Conservation (phyloP, 1,140 invertebrate species). For the Rhagoletis pomonella region DNA sequence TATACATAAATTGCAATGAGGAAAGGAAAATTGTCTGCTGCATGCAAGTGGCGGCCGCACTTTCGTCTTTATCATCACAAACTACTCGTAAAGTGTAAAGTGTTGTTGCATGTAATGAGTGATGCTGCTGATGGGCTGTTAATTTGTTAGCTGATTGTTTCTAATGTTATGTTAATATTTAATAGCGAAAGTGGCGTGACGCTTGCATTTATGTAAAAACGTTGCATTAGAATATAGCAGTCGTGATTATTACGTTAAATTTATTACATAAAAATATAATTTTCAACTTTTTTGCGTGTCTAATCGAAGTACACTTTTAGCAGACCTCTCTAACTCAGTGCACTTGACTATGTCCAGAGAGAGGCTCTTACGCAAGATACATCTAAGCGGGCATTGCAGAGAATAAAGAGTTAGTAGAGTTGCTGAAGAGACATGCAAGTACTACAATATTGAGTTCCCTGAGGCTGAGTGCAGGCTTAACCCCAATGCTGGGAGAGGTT, state of each 20-base stretch:
- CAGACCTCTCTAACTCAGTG: too few species aligned
- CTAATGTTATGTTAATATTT: background rate
- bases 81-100: background rate
- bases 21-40: constrained; percentile 7
- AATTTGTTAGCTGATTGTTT: constrained; percentile 13
- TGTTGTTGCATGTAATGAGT: constrained; percentile 26
- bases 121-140: constrained; percentile 22
- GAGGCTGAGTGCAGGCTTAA: too few species aligned
- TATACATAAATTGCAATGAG: background rate
- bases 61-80: background rate
- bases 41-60: background rate
- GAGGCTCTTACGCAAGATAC: too few species aligned
- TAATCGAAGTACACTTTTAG: too few species aligned
- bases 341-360: too few species aligned
- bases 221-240: background rate
- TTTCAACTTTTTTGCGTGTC: too few species aligned
- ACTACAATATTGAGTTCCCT: too few species aligned
- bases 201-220: background rate
- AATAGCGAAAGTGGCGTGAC: background rate
- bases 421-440: too few species aligned
- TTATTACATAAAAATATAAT: too few species aligned
- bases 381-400: too few species aligned
- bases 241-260: background rate
- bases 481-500: too few species aligned
- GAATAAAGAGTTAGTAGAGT: too few species aligned